Percentiles rank a stretch among this genome's conserved stretches.
phyloP scores from a whole-genome alignment of 2,797 vertebrate species.

The Lutjanus argentimaculatus region DNA sequence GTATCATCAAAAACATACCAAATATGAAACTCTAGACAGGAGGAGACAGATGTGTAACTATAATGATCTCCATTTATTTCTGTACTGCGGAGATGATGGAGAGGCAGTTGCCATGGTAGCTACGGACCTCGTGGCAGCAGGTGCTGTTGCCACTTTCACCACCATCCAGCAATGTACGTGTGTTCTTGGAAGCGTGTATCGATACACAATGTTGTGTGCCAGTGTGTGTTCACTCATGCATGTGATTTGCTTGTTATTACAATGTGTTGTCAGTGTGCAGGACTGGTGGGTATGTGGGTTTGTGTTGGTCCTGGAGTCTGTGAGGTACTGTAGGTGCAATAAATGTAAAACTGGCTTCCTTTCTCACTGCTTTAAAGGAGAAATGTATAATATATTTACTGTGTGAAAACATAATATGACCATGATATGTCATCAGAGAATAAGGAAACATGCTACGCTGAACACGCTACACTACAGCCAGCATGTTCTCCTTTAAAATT shows the following conservation, averaged over 20 bases:
- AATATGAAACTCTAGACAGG: slow-evolving; percentile 23
- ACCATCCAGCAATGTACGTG: slow-evolving; percentile 23
- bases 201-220: slow-evolving; percentile 20
- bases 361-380: slow-evolving; percentile 15
- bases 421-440: no score
- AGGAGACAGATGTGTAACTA: slow-evolving; percentile 30
- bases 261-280: slow-evolving; percentile 15
- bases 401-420: no score
- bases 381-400: no score
- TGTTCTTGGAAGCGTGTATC: no score
- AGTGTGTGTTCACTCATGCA: slow-evolving; percentile 46
- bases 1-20: slow-evolving; percentile 3
- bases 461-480: no score
- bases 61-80: slow-evolving; percentile 34
- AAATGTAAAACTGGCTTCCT: slow-evolving; percentile 13
- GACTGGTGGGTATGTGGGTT: slow-evolving; percentile 20
- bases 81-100: slow-evolving; percentile 50
- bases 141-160: slow-evolving; percentile 54
- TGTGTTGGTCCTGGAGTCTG: slow-evolving; percentile 21
- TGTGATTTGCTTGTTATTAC: slow-evolving; percentile 48
- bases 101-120: slow-evolving; percentile 80
- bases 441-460: no score
- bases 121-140: slow-evolving; percentile 59
- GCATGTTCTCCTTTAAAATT: no score
- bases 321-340: slow-evolving; percentile 7